Conservation (phyloP, 2,797 vertebrate genomes). For the Siniperca undulata region DNA sequence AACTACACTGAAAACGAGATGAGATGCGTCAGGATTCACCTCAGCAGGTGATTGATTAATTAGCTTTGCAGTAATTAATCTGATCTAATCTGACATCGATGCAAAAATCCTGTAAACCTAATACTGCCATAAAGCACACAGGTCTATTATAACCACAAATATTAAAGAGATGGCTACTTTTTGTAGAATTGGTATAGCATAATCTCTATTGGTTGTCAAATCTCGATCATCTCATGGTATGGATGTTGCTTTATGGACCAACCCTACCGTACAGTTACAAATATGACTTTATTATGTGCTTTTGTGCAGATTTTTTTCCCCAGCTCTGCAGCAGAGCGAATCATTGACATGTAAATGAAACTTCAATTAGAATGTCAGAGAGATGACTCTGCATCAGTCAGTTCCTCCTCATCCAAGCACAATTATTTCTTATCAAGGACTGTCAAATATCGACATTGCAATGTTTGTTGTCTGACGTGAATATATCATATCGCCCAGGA, state of each 20-base stretch:
- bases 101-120: conserved; percentile 12
- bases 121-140: not conserved
- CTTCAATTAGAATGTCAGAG: not conserved
- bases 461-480: not conserved
- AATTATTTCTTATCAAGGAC: conserved; percentile 11
- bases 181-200: not conserved
- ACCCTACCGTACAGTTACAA: not conserved
- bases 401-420: not conserved
- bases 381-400: not conserved
- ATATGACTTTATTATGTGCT: not conserved
- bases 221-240: not conserved
- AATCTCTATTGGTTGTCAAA: not conserved
- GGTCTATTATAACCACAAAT: not conserved
- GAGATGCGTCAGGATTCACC: not conserved
- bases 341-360: not conserved
- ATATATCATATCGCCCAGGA: not conserved
- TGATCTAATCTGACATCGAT: not conserved
- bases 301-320: not conserved
- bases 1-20: not conserved
- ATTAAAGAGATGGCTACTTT: not conserved
- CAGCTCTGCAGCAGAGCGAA: not conserved
- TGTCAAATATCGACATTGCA: not conserved
- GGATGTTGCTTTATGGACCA: not conserved
- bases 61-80: not conserved
- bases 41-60: not conserved